Conservation (phyloP, 1,140 invertebrate species). For the Pristionchus pacificus region DNA sequence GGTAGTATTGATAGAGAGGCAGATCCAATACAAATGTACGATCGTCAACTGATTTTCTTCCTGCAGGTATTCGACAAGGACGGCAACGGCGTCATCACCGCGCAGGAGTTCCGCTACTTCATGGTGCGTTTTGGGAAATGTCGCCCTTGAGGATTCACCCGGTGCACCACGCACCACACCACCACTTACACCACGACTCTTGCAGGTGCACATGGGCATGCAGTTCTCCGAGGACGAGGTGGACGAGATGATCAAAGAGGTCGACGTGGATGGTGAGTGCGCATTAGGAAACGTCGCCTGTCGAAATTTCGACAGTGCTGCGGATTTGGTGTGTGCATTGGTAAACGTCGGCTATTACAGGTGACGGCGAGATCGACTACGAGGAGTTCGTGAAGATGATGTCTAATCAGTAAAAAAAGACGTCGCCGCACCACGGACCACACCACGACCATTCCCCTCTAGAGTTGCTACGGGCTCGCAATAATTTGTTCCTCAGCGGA, state of each 20-base stretch:
- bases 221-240: conserved; percentile 97
- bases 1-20: too few species aligned
- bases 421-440: too few species aligned
- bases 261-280: conserved; percentile 81
- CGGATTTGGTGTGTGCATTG: background rate
- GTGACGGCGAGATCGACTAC: conserved; percentile 55
- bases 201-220: conserved; percentile 97
- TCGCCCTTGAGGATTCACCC: conserved; percentile 1
- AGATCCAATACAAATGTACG: too few species aligned
- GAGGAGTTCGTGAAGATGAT: conserved; percentile 43
- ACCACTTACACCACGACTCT: background rate
- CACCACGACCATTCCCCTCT: too few species aligned
- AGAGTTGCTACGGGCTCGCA: too few species aligned
- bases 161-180: background rate
- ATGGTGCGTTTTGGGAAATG: conserved; percentile 35
- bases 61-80: conserved; percentile 57
- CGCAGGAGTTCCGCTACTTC: conserved; percentile 60
- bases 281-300: conserved; percentile 55
- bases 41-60: too few species aligned
- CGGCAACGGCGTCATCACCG: conserved; percentile 71
- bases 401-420: background rate
- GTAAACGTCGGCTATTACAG: conserved; percentile 1
- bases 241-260: conserved; percentile 95
- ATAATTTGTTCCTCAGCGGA: too few species aligned
- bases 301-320: background rate